Evolutionary conservation across 2,888 invertebrate species (phyloP).

Genomic region (Caenorhabditis doughertyi): DNA sequence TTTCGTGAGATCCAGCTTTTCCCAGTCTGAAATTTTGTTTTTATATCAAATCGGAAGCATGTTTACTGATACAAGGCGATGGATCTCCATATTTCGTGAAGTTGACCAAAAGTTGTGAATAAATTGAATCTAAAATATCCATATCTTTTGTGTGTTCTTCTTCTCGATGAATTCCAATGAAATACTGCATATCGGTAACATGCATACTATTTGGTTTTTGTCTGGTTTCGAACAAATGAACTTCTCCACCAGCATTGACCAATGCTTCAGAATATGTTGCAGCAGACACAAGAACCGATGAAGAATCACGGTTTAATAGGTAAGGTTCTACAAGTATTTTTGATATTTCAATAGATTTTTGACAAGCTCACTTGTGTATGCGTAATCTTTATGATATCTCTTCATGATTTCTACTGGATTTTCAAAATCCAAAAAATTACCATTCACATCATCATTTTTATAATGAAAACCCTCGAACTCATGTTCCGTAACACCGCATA

Average conservation of each 20-base stretch:
- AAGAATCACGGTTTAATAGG: slow-evolving; percentile 17
- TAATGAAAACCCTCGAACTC: slow-evolving; percentile 2
- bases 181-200: slow-evolving; percentile 55
- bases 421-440: slow-evolving; percentile 53
- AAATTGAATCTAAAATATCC: slow-evolving; percentile 52
- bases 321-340: neutral
- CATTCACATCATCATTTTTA: slow-evolving; percentile 36
- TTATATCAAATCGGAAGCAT: neutral
- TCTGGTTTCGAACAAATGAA: slow-evolving; percentile 45
- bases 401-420: slow-evolving; percentile 49
- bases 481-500: slow-evolving; percentile 30
- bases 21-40: slow-evolving; percentile 30
- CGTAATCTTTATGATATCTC: slow-evolving; percentile 19
- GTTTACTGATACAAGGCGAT: slow-evolving; percentile 6
- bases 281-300: slow-evolving; percentile 15
- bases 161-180: slow-evolving; percentile 54
- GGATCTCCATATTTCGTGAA: slow-evolving; percentile 50
- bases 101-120: slow-evolving; percentile 36
- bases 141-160: slow-evolving; percentile 38
- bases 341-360: neutral
- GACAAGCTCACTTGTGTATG: slow-evolving; percentile 11
- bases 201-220: slow-evolving; percentile 45
- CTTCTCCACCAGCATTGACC: slow-evolving; percentile 34
- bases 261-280: slow-evolving; percentile 23
- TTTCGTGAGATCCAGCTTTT: slow-evolving; percentile 16